Conservation (phyloP, 2,113 vertebrate genomes). For the Prunella fulvescens region DNA sequence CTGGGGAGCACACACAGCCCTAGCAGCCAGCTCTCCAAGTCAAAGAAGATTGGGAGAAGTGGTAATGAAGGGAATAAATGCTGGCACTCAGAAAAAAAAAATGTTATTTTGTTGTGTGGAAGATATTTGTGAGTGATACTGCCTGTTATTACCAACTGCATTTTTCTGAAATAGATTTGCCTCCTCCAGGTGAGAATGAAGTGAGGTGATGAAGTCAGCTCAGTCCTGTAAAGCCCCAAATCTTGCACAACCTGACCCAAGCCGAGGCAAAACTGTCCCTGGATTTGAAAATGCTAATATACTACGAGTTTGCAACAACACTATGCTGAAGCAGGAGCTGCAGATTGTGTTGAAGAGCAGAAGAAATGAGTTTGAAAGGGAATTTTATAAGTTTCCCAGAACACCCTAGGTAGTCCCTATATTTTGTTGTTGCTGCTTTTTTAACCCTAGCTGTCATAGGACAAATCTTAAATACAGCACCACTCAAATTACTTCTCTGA, state of each 20-base stretch:
- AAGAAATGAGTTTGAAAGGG: background rate
- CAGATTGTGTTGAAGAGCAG: background rate
- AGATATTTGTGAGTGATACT: background rate
- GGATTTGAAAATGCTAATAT: background rate
- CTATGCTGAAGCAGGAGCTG: background rate
- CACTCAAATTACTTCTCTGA: slow-evolving; percentile 22
- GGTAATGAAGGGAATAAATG: slow-evolving; percentile 19
- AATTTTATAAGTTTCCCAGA: background rate
- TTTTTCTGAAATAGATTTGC: slow-evolving; percentile 39
- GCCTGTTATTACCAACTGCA: background rate
- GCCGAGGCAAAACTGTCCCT: background rate
- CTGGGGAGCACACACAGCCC: background rate
- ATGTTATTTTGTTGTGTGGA: background rate
- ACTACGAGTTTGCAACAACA: background rate
- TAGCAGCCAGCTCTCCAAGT: background rate
- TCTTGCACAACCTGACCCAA: background rate
- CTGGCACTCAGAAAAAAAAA: background rate
- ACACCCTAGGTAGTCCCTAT: background rate
- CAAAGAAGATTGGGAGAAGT: background rate
- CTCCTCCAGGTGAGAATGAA: slow-evolving; percentile 18
- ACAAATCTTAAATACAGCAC: background rate
- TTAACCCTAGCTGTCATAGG: background rate
- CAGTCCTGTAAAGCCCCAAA: background rate
- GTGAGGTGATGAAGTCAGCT: background rate
- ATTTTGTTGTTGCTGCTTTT: background rate